A percentile compares a stretch with the other conserved stretches of the same genome.
These are phyloP conservation scores for Idris sp. DNA, from an alignment of 1,140 invertebrate species.

Conservation along the genomic window DNA sequence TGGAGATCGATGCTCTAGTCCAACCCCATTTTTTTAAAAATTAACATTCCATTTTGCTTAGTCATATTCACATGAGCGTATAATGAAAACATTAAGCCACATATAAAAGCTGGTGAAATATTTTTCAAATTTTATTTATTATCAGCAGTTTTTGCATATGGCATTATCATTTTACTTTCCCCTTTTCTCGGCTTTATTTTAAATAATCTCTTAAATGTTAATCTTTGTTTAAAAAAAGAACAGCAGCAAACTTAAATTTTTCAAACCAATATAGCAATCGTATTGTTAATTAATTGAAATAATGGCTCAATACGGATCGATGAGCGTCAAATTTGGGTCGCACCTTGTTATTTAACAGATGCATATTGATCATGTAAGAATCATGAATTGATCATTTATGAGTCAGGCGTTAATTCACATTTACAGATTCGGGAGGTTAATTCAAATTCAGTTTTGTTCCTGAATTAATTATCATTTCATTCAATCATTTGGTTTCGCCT, in stretches of 20 bases:
- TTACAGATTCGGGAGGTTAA: conserved; percentile 13
- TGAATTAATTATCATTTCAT: conserved; percentile 56
- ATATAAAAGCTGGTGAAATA: conserved; percentile 2
- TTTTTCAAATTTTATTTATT: conserved; percentile 10
- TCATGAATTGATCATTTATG: conserved; percentile 40
- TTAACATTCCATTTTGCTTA: conserved; percentile 53
- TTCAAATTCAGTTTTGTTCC: conserved; percentile 25
- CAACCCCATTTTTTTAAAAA: conserved; percentile 31
- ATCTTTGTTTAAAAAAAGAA: no score
- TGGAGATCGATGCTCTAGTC: conserved; percentile 41
- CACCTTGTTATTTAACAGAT: conserved; percentile 20
- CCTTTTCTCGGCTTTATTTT: no score
- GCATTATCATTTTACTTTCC: no score
- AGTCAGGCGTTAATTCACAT: conserved; percentile 22
- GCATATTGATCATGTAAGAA: conserved; percentile 21
- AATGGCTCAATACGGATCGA: conserved; percentile 7
- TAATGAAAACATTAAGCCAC: conserved; percentile 3
- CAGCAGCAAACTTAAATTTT: not conserved
- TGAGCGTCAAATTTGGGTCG: conserved; percentile 7
- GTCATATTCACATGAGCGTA: conserved; percentile 35
- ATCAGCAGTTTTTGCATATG: no score
- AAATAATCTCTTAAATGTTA: conserved; percentile 3
- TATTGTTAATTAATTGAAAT: conserved; percentile 4
- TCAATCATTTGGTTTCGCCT: conserved; percentile 38
- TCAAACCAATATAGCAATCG: not conserved